Percentiles rank a stretch among this genome's conserved stretches.
phyloP scores from a whole-genome alignment of 2,888 invertebrate genomes.

The Andrena flavipes region DNA sequence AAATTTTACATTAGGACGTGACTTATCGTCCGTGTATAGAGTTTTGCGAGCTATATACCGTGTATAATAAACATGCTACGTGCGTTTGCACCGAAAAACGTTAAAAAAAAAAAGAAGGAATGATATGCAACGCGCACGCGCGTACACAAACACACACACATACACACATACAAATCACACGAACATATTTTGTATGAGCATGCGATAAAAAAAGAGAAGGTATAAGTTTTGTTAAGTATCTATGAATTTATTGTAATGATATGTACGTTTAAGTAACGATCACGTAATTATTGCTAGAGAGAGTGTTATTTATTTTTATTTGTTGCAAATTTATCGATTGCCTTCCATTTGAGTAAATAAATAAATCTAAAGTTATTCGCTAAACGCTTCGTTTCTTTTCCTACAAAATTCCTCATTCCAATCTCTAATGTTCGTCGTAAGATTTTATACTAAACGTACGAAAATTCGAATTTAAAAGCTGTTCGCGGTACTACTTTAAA shows the following conservation, averaged over 20 bases:
- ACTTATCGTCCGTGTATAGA: slow-evolving; percentile 46
- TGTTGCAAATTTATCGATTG: slow-evolving; percentile 85
- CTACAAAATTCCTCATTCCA: neutral
- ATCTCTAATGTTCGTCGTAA: neutral
- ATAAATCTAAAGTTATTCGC: slow-evolving; percentile 80
- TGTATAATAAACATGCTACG: slow-evolving; percentile 32
- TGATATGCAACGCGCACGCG: slow-evolving; percentile 12
- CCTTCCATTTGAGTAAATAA: slow-evolving; percentile 85
- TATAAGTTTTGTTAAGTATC: slow-evolving; percentile 80
- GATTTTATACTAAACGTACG: neutral
- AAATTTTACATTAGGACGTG: slow-evolving; percentile 35
- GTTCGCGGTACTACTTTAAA: neutral
- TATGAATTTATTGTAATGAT: slow-evolving; percentile 80
- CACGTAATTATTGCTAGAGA: slow-evolving; percentile 83
- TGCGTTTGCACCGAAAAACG: slow-evolving; percentile 24
- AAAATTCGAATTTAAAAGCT: no score
- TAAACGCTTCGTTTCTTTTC: slow-evolving; percentile 10
- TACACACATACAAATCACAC: slow-evolving; percentile 60
- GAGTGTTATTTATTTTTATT: slow-evolving; percentile 85
- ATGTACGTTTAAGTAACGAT: slow-evolving; percentile 79
- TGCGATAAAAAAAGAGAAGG: slow-evolving; percentile 66
- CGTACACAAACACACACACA: slow-evolving; percentile 29
- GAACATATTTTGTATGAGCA: slow-evolving; percentile 79
- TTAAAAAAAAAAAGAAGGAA: slow-evolving; percentile 16
- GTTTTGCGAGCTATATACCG: slow-evolving; percentile 42